These are phyloP conservation scores for Oryctolagus cuniculus DNA, from an alignment of 2,113 vertebrate genomes.

Conservation along the genomic window mOryCun1.1 NC_091442.1:72398001-72398500, in stretches of 20 bases:
- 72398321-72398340: background rate
- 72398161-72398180: background rate
- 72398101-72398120: background rate
- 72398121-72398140: background rate
- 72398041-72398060: background rate
- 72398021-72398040: too few relatives aligned
- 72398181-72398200: background rate
- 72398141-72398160: background rate
- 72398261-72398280: background rate
- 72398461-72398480: background rate
- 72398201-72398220: background rate
- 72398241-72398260: background rate
- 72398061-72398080: too few relatives aligned
- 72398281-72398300: background rate
- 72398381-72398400: background rate
- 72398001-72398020: too few relatives aligned
- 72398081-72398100: background rate
- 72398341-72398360: rapidly evolving
- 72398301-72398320: background rate
- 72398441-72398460: background rate
- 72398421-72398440: background rate
- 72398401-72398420: background rate
- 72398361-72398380: background rate
- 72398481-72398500: too few relatives aligned
- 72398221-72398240: background rate